Base-by-base conservation (phyloP, 2,113 vertebrate species). In the Psettodes erumei region DNA sequence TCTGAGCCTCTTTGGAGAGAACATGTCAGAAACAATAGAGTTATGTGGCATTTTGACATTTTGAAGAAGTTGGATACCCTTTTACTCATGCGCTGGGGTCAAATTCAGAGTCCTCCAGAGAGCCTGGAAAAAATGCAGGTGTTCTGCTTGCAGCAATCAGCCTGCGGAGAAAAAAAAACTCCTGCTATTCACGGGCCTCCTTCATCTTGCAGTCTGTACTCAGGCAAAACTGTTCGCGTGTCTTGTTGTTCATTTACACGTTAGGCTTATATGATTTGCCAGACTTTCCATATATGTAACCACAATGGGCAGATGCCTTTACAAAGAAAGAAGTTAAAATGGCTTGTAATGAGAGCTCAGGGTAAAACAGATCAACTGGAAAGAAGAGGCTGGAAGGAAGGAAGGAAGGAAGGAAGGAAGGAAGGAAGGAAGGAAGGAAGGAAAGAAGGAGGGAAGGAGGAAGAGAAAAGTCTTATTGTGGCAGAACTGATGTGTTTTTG, bases 401-500 rank as follows among this genome's bases (percentile, higher is more conserved):
- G 54, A n/a, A n/a, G n/a, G n/a, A n/a, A n/a, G n/a, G n/a, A n/a
- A n/a, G 38, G 63, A 81, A 86, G 53, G 75, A 79, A 71, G 65
- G n/a, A n/a, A 67, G 30, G 65, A 72, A 69, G 43, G 50, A 50
- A 68, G 60, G 53, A 79, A 85, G 81, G 54, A n/a, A n/a, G 38
- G 63, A 81, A 86, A 56, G 75, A 79, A 71, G 65, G 64, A 27
- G 65, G 43, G 50, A 50, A 68, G 60, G 53, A 79, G 81, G 54
- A 75, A 82, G 66, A 86, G 77, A 84, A 90, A 92, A 89, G 83
- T 90, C 87, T 86, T 86, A 88, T 89, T 91, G 87, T 87, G 83
- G 89, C 89, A 80, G 78, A 86, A 90, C 80, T 86, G 89, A 92
- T 93, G 91, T 93, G 89, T 90, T 93, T 90, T 92, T 95, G 92